Conservation (phyloP, 2,888 invertebrate genomes). For the Xylocampa areola region DNA sequence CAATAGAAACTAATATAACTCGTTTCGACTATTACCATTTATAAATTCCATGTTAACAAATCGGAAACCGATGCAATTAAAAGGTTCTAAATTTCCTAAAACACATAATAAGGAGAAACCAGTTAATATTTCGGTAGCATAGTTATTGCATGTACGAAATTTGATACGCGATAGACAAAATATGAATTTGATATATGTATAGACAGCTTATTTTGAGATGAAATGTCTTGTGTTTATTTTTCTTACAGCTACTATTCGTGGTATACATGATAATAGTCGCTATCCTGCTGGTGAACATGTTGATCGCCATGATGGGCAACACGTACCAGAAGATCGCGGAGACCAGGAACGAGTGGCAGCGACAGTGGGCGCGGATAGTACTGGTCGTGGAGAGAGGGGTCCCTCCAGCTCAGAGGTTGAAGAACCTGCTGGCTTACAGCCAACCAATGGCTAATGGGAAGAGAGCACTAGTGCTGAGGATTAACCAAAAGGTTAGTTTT, state of each 20-base stretch:
- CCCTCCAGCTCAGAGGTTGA: constrained; percentile 95
- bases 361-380: constrained; percentile 99
- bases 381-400: constrained; percentile 99
- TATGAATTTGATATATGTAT: too few species aligned
- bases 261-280: constrained; percentile 99
- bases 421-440: constrained; percentile 96
- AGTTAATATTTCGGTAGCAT: constrained; percentile 22
- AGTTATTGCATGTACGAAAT: too few species aligned
- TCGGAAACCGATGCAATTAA: constrained; percentile 15
- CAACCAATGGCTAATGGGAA: constrained; percentile 97
- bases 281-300: constrained; percentile 98
- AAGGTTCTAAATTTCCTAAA: constrained; percentile 18
- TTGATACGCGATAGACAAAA: too few species aligned
- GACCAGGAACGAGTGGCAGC: constrained; percentile 99
- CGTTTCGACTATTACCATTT: constrained; percentile 6
- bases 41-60: constrained; percentile 32
- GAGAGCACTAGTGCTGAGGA: constrained; percentile 95
- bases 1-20: constrained; percentile 8
- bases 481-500: constrained; percentile 94
- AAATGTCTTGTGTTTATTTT: too few species aligned
- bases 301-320: constrained; percentile 99
- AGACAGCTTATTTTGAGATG: too few species aligned
- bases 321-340: constrained; percentile 99
- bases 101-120: constrained; percentile 27
- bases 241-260: constrained; percentile 95